Base-by-base conservation (phyloP, 2,888 invertebrate genomes). In the Spodoptera exigua region DNA sequence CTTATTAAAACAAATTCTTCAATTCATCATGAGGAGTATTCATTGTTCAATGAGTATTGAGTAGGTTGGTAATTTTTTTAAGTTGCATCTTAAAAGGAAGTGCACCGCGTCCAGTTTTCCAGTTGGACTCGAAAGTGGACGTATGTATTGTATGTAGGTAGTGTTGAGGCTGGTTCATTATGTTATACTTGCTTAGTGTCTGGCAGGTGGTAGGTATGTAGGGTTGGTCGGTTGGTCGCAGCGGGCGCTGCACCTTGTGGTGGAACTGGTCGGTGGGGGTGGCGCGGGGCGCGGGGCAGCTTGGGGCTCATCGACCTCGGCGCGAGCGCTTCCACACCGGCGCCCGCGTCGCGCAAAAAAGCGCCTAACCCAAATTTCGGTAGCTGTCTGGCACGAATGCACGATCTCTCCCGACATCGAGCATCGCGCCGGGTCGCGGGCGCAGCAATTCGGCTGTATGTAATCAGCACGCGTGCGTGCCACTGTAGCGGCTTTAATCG, bases 121-220 rank as follows among this genome's bases (percentile, higher is more conserved):
- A 67, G 70, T 76, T 57, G 60, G 36, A 66, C 73, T 82, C 71
- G 78, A 83, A 81, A 81, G 83, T 79, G 71, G 78, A 73, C 71
- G 68, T 69, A 71, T 41, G 27, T 27, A 27, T 27, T 27, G 27
- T 27, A 27, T 27, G 27, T 27, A 27, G 9, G 70, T 74, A 63
- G 54, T 75, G 76, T 76, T 72, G 68, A 75, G 76, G 79, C 77
- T 76, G 74, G 84, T 82, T 80, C 81, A 69, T 70, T 70, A 81
- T 82, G 74, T 69, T 87, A 90, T 91, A 91, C 83, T 82, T 79
- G 83, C 91, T 84, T 87, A 90, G 89, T 86, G 92, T 91, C 92
- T 91, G 92, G 88, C 93, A 92, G 93, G 92, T 92, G 92, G 91
- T 92, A 92, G 87, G 82, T 92, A 92, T 91, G 89, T 92, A 89